These are phyloP conservation scores for Lochmaea capreae DNA, from an alignment of 2,888 invertebrate species.

Conservation along the genomic window DNA sequence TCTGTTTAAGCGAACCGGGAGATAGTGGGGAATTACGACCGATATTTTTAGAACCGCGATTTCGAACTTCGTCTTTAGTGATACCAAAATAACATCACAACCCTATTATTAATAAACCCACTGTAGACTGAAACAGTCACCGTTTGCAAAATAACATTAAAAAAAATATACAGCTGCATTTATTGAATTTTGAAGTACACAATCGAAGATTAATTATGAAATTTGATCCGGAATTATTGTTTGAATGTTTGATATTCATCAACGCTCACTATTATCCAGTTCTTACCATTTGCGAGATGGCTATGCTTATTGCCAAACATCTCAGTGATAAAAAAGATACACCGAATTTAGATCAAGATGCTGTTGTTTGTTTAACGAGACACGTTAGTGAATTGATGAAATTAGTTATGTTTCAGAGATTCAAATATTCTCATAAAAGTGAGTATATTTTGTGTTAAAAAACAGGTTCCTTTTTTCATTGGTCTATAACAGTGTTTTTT, in stretches of 20 bases:
- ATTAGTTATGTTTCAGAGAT: slow-evolving; percentile 48
- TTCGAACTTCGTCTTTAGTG: background rate
- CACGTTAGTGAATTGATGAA: slow-evolving; percentile 49
- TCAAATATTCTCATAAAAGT: slow-evolving; percentile 50
- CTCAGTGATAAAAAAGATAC: slow-evolving; percentile 47
- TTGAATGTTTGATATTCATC: slow-evolving; percentile 51
- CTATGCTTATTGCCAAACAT: slow-evolving; percentile 49
- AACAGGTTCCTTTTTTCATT: background rate
- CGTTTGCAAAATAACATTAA: background rate
- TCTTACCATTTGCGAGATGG: slow-evolving; percentile 45
- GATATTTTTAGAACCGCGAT: slow-evolving; percentile 6
- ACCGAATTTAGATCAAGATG: slow-evolving; percentile 50
- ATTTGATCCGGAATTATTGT: slow-evolving; percentile 51
- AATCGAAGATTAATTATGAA: slow-evolving; percentile 39
- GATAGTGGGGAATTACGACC: background rate
- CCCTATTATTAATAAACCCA: background rate
- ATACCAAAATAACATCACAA: background rate
- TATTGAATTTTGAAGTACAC: background rate
- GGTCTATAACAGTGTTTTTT: background rate
- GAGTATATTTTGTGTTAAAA: slow-evolving; percentile 37
- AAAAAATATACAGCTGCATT: background rate
- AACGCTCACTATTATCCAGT: slow-evolving; percentile 52
- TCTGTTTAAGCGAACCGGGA: background rate
- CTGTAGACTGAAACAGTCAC: background rate
- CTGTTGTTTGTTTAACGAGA: slow-evolving; percentile 46